Evolutionary conservation across 2,113 vertebrate species (phyloP), one percentile per base, ranked within the genome.

Genomic region (Aleadryas rufinucha): DNA sequence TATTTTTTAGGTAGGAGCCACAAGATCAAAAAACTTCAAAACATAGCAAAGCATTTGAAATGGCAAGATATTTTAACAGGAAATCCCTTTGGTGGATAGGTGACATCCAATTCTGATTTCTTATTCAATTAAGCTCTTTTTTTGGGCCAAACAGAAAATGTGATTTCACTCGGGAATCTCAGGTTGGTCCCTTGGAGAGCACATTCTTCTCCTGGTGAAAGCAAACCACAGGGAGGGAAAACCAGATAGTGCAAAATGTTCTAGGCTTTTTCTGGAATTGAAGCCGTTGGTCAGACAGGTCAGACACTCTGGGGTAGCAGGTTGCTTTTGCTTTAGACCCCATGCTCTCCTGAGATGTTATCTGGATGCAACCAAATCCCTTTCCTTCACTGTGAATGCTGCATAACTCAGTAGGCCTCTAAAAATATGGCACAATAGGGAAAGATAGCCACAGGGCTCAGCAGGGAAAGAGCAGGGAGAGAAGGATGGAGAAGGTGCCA

Each of bases 261-360:
- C 11, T 30, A 23, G 6, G 16, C 4, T 57, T 81, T 85, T 82
- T 77, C 50, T 50, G 24, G 59, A 93, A 63, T 7, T 30, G 35
- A 88, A 85, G 54, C 0, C 0, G 1, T 47, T 92, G 37, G 10
- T 74, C 22, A 57, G 27, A 50, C 8, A 63, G 45, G 23, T 56
- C 52, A 84, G 44, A 78, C 47, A 24, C 13, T 41, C 75, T 42
- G 31, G 19, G 4, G 28, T 18, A 57, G 35, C 53, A 70, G 22
- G 16, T 1, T 27, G 31, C 11, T 77, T 79, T 88, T 72, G 31
- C 35, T 63, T 66, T 77, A 81, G 68, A 80, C 12, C 13, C 5
- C 2, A 0, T 42, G 37, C 22, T 83, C 1, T 1, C 19, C 71
- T 69, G 39, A 50, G 21, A 41, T 2, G 0, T 77, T 22, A 27